Evolutionary conservation across 2,888 invertebrate species (phyloP).

Genomic region (Marronus borbonicus): DNA sequence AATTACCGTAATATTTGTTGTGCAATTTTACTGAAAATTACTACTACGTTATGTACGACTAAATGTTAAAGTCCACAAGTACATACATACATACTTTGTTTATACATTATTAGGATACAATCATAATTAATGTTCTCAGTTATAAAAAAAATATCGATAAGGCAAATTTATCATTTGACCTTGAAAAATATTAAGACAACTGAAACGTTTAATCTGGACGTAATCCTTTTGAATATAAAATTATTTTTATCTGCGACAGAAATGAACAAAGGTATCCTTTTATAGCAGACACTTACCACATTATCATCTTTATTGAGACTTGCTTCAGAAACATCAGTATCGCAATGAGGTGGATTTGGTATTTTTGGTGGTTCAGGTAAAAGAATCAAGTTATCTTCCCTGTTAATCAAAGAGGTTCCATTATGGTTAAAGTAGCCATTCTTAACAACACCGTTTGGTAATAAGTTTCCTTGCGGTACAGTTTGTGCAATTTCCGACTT

Average conservation of each 20-base stretch:
- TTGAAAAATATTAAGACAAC: slow-evolving; percentile 17
- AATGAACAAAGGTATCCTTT: background rate
- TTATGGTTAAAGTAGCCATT: slow-evolving; percentile 58
- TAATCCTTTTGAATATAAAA: background rate
- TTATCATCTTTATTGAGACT: slow-evolving; percentile 63
- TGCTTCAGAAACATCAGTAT: slow-evolving; percentile 32
- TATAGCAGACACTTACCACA: slow-evolving; percentile 40
- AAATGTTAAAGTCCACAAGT: too few relatives aligned
- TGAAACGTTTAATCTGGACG: background rate
- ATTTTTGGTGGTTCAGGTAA: slow-evolving; percentile 79
- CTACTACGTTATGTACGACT: too few relatives aligned
- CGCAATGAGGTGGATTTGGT: slow-evolving; percentile 26
- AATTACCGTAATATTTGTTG: too few relatives aligned
- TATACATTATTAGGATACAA: too few relatives aligned
- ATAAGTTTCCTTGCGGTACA: background rate
- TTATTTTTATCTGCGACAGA: background rate
- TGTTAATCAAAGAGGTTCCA: slow-evolving; percentile 80
- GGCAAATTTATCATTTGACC: background rate
- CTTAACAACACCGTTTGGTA: slow-evolving; percentile 49
- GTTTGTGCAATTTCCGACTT: slow-evolving; percentile 33
- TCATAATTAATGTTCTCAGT: too few relatives aligned
- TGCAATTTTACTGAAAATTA: too few relatives aligned
- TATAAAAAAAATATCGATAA: too few relatives aligned
- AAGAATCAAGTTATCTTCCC: slow-evolving; percentile 83
- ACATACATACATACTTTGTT: too few relatives aligned